A percentile compares a stretch with the other conserved stretches of the same genome.
phyloP scores from a whole-genome alignment of 2,888 invertebrate genomes.

The Lasioglossum vierecki region DNA sequence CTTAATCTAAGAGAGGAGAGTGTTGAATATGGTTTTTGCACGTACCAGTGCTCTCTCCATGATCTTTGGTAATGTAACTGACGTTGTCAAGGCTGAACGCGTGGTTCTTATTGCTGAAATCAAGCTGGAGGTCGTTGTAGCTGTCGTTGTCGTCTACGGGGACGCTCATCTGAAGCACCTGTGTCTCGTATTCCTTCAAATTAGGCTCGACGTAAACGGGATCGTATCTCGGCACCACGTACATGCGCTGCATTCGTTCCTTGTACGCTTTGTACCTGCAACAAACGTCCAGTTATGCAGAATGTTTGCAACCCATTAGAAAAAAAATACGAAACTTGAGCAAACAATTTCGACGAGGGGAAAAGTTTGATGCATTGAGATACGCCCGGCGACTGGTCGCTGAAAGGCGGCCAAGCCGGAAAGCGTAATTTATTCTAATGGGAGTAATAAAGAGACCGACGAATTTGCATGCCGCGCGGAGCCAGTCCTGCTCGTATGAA shows the following conservation, averaged over 20 bases:
- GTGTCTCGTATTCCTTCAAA: conserved; percentile 97
- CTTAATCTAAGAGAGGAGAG: background rate
- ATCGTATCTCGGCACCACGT: conserved; percentile 90
- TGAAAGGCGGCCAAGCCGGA: conserved; percentile 60
- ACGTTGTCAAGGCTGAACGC: conserved; percentile 95
- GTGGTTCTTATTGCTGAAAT: conserved; percentile 94
- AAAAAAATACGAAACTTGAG: conserved; percentile 8
- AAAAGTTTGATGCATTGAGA: conserved; percentile 5
- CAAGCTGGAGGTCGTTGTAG: conserved; percentile 91
- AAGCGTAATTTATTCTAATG: conserved; percentile 73
- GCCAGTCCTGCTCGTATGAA: conserved; percentile 38
- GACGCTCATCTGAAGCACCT: conserved; percentile 96
- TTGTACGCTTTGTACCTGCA: conserved; percentile 94
- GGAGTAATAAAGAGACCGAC: conserved; percentile 65
- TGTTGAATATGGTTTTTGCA: background rate
- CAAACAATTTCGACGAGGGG: background rate
- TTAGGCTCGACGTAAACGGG: conserved; percentile 89
- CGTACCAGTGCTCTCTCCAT: conserved; percentile 86
- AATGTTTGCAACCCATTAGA: background rate
- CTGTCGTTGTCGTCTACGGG: conserved; percentile 93
- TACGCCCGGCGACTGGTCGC: conserved; percentile 14
- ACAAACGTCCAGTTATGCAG: background rate
- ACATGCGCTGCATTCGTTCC: conserved; percentile 91
- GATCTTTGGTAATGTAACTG: conserved; percentile 94
- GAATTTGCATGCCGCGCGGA: conserved; percentile 57